Conservation (phyloP, 2,113 vertebrate species). For the Fregata magnificens region DNA sequence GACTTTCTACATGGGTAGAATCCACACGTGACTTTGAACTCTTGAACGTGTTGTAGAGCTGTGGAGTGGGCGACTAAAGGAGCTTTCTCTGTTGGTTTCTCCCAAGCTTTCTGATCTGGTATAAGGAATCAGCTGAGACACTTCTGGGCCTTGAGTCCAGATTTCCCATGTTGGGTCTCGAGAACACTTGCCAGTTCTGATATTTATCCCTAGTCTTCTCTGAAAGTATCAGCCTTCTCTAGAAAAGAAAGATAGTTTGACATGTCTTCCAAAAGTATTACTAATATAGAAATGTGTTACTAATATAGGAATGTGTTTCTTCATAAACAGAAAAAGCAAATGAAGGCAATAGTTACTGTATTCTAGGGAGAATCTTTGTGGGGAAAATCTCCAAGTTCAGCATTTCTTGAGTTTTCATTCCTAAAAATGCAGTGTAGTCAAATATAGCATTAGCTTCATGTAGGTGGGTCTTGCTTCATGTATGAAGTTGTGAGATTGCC, state of each 20-base stretch:
- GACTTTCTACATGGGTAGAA: rapidly evolving
- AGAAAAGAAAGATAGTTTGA: background rate
- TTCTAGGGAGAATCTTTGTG: background rate
- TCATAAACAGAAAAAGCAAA: background rate
- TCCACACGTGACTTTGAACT: background rate
- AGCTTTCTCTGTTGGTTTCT: background rate
- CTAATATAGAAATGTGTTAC: background rate
- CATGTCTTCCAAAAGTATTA: background rate
- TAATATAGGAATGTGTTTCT: background rate
- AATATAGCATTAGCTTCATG: background rate
- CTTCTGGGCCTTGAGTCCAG: background rate
- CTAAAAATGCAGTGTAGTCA: background rate
- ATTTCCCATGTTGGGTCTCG: rapidly evolving
- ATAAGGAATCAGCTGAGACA: background rate
- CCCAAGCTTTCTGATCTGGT: background rate
- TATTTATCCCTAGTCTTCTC: background rate
- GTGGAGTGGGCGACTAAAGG: background rate
- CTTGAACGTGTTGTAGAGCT: background rate
- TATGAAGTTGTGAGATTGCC: background rate
- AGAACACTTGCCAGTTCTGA: background rate
- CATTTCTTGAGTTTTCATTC: background rate
- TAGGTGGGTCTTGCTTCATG: background rate
- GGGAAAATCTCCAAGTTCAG: background rate
- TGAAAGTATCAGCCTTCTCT: background rate
- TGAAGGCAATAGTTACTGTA: background rate